A percentile compares a stretch with the other conserved stretches of the same genome.
Evolutionary conservation across 2,888 invertebrate species (phyloP).

Genomic region (Magallana nippona): DNA sequence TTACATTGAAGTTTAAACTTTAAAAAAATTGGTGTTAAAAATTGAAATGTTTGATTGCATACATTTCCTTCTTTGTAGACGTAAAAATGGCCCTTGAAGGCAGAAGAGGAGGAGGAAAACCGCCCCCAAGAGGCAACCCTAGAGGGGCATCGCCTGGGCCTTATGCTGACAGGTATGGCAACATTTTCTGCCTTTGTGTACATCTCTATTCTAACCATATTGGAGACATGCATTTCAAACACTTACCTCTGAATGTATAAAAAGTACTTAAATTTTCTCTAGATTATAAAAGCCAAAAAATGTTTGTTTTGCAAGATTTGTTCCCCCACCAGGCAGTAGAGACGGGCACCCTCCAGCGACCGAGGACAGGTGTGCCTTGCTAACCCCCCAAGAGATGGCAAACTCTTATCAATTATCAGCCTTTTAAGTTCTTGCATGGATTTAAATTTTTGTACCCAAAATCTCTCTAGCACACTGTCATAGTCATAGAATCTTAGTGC

Average conservation of each 20-base stretch:
- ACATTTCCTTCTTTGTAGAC: conserved; percentile 53
- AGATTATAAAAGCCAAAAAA: too few relatives aligned
- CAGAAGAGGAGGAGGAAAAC: conserved; percentile 49
- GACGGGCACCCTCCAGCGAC: conserved; percentile 9
- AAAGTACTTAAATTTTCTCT: too few relatives aligned
- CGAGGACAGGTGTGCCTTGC: conserved; percentile 21
- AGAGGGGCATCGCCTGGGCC: conserved; percentile 42
- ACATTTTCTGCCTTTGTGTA: neutral
- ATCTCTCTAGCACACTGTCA: neutral
- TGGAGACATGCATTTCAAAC: too few relatives aligned
- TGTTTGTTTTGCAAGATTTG: conserved; percentile 28
- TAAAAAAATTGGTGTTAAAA: too few relatives aligned
- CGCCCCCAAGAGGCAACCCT: conserved; percentile 40
- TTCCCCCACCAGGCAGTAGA: conserved; percentile 15
- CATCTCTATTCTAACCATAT: neutral
- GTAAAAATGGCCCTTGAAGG: conserved; percentile 71
- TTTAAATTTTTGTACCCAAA: neutral
- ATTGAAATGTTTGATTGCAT: too few relatives aligned
- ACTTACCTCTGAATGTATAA: too few relatives aligned
- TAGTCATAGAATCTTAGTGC: neutral
- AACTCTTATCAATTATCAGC: neutral
- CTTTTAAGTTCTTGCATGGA: neutral
- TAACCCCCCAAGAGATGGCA: conserved; percentile 16
- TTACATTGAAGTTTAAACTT: too few relatives aligned
- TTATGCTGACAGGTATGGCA: neutral